These are phyloP conservation scores for Brachyhypopomus gauderio DNA, from an alignment of 2,113 vertebrate genomes.

Conservation along the genomic window DNA sequence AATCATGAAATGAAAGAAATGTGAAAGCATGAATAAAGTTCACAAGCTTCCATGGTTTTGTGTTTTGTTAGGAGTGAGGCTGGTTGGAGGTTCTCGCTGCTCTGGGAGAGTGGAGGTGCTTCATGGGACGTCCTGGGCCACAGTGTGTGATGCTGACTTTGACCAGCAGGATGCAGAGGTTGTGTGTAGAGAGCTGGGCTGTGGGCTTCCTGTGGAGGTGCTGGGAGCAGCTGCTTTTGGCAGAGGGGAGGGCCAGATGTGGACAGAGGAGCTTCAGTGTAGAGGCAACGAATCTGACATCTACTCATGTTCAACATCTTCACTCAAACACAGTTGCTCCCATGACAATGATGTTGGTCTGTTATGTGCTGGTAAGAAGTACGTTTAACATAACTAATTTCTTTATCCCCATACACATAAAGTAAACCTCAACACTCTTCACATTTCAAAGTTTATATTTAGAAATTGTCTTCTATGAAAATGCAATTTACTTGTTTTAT, in stretches of 20 bases:
- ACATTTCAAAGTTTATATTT: neutral
- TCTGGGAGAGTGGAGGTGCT: conserved; percentile 33
- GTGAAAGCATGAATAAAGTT: too few species aligned
- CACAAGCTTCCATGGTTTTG: neutral
- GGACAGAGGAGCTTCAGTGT: conserved; percentile 39
- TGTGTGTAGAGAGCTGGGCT: too few species aligned
- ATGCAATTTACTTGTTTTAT: too few species aligned
- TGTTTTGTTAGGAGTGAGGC: neutral
- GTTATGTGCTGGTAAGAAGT: conserved; percentile 15
- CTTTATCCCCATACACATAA: too few species aligned
- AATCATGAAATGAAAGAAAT: too few species aligned
- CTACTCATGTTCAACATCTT: neutral
- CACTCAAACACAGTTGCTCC: neutral
- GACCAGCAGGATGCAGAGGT: too few species aligned
- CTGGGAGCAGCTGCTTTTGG: conserved; percentile 5
- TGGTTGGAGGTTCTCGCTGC: conserved; percentile 21
- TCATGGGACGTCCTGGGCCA: conserved; percentile 19
- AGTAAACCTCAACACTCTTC: neutral
- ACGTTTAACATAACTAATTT: neutral
- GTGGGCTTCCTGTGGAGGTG: too few species aligned
- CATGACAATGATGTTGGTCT: conserved; percentile 28
- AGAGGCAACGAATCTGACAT: conserved; percentile 12
- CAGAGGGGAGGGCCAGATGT: conserved; percentile 15
- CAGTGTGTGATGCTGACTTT: conserved; percentile 14
- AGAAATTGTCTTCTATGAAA: too few species aligned